Evolutionary conservation across 1,140 invertebrate genomes (phyloP), one percentile per base, ranked within the genome.

Genomic region (Zaprionus taronus): DNA sequence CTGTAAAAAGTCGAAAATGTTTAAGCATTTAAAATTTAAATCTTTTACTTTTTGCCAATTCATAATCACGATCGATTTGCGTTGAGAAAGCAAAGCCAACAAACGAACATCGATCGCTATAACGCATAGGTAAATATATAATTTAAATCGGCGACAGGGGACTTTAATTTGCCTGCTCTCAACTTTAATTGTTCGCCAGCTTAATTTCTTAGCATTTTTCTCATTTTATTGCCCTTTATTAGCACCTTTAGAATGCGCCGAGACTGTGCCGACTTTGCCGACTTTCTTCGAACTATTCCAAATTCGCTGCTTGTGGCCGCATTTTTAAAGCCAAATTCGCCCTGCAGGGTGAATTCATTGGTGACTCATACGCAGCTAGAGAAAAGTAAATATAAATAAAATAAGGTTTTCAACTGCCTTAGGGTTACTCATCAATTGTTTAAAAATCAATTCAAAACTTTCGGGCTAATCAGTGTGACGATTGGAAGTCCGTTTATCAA

Each of bases 31-130:
- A 31, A 80, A 51, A 24, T 53, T 67, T 67, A 9, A 58, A 67
- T 57, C 28, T 49, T 38, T 60, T 58, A 70, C 66, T 72, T 72
- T 41, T 65, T 34, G 66, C 72, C 36, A 62, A 64, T 58, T 76
- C 61, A 76, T 76, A 72, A 77, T 72, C 57, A 72, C 47, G 26
- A 44, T 58, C 57, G 71, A 76, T 61, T 76, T 76, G 62, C 38
- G 69, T 70, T 67, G 74, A 72, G 31, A 77, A 77, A 56, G 24
- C 49, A 66, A 11, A 11, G 12, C 17, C 36, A 44, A 44, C 15
- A 11, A 49, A 51, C n/a, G 17, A 51, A 28, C n/a, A 47, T 41
- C 38, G 38, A 47, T 47, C n/a, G 41, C 47, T 63, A n/a, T 34
- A 36, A 5, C 22, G 22, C 11, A 57, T 56, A 36, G 5, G 9